phyloP scores from a whole-genome alignment of 2,797 vertebrate genomes.

The Onychomys leucogaster region DNA sequence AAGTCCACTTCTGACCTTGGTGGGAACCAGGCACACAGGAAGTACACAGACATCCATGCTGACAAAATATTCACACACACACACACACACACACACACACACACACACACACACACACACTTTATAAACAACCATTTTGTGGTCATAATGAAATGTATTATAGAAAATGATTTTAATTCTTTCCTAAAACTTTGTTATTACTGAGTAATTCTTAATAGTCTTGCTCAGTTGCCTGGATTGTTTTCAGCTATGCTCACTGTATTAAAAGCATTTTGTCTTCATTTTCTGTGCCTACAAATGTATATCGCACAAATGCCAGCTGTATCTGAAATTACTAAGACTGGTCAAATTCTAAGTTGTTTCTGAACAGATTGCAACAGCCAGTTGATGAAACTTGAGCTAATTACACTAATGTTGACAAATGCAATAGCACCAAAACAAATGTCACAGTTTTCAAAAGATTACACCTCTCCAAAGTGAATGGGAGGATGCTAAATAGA shows the following conservation, averaged over 20 bases:
- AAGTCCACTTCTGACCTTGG: no score
- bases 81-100: background rate
- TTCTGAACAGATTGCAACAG: conserved; percentile 89
- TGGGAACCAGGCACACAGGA: no score
- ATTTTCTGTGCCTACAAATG: conserved; percentile 51
- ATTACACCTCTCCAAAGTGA: conserved; percentile 81
- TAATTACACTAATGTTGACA: conserved; percentile 90
- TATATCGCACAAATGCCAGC: conserved; percentile 77
- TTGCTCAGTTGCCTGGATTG: background rate
- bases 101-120: background rate
- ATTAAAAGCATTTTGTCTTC: conserved; percentile 43
- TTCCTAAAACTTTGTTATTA: conserved; percentile 22
- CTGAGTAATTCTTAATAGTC: background rate
- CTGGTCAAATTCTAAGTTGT: conserved; percentile 87
- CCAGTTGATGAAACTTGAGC: conserved; percentile 89
- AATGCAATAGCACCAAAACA: conserved; percentile 86
- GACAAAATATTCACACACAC: background rate
- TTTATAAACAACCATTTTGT: conserved; percentile 22
- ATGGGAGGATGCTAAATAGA: conserved; percentile 80
- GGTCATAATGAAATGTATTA: background rate
- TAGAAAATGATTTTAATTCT: background rate
- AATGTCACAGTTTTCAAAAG: conserved; percentile 83
- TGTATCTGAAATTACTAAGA: conserved; percentile 81
- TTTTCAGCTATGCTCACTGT: conserved; percentile 52
- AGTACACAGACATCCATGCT: no score